Evolutionary conservation across 1,140 invertebrate genomes (phyloP).

Genomic region (Arion vulgaris): DNA sequence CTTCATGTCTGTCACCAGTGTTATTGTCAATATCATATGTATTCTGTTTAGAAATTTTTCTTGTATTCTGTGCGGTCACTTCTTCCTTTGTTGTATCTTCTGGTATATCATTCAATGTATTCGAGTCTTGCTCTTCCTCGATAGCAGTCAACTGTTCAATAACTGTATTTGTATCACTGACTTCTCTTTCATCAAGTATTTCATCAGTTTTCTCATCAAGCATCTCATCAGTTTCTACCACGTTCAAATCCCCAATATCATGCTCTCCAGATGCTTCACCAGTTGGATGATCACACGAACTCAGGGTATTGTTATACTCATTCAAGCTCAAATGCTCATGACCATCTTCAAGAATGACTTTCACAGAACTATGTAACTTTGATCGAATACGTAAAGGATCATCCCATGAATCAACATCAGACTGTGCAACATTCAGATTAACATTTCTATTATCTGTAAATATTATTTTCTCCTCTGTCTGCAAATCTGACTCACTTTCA

Average conservation of each 20-base stretch:
- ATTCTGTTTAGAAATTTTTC: too few species aligned
- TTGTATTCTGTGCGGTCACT: too few species aligned
- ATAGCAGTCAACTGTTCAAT: too few species aligned
- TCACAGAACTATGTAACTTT: neutral
- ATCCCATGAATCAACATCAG: neutral
- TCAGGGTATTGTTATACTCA: neutral
- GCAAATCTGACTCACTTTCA: neutral
- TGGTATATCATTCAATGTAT: too few species aligned
- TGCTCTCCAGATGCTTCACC: too few species aligned
- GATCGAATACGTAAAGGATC: slow-evolving; percentile 25
- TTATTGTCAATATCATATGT: too few species aligned
- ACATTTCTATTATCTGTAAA: neutral
- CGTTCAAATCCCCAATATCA: neutral
- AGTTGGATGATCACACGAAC: slow-evolving; percentile 12
- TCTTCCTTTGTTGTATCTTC: too few species aligned
- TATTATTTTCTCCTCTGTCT: slow-evolving; percentile 1
- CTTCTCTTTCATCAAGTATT: neutral
- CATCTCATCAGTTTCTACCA: neutral
- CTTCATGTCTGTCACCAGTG: too few species aligned
- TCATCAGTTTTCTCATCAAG: neutral
- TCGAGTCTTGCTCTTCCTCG: too few species aligned
- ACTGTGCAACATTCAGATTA: neutral
- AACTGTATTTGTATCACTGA: too few species aligned
- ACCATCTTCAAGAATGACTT: neutral
- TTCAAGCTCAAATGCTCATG: neutral